Percentiles rank a stretch among this genome's conserved stretches.
phyloP scores from a whole-genome alignment of 2,113 vertebrate genomes.

The Onychostruthus taczanowskii region DNA sequence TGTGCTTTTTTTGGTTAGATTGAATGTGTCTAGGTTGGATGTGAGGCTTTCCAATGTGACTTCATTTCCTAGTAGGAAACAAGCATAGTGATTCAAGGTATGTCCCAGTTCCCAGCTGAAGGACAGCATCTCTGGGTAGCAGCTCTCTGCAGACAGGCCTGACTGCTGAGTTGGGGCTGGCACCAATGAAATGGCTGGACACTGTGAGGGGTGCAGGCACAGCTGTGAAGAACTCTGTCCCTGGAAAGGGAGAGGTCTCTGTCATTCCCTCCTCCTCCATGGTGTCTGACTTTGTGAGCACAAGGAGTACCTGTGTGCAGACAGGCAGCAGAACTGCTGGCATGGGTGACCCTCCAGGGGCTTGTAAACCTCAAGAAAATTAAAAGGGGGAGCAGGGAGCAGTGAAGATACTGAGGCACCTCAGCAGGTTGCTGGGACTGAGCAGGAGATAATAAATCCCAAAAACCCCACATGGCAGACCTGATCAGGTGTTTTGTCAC shows the following conservation, averaged over 20 bases:
- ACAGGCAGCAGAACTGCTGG: background rate
- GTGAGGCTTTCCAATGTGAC: background rate
- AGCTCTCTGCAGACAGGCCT: background rate
- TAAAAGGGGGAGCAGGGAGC: background rate
- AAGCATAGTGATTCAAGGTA: background rate
- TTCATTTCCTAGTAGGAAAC: slow-evolving; percentile 19
- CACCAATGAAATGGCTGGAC: background rate
- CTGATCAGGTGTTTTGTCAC: background rate
- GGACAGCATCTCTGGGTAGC: background rate
- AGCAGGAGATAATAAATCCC: background rate
- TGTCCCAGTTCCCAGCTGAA: background rate
- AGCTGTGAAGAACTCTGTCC: background rate
- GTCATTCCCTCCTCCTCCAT: background rate
- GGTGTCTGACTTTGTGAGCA: background rate
- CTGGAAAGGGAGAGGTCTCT: background rate
- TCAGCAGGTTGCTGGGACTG: background rate
- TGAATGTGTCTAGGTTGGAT: background rate
- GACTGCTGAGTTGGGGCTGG: fast-evolving
- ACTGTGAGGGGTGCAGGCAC: no score
- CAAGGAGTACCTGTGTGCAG: background rate
- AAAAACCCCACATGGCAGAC: background rate
- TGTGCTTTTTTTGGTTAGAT: background rate
- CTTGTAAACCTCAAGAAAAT: background rate
- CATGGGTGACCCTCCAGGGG: background rate
- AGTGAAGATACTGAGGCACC: background rate